Base-by-base conservation (phyloP, 2,797 vertebrate species). In the Sebastes matsubarae region DNA sequence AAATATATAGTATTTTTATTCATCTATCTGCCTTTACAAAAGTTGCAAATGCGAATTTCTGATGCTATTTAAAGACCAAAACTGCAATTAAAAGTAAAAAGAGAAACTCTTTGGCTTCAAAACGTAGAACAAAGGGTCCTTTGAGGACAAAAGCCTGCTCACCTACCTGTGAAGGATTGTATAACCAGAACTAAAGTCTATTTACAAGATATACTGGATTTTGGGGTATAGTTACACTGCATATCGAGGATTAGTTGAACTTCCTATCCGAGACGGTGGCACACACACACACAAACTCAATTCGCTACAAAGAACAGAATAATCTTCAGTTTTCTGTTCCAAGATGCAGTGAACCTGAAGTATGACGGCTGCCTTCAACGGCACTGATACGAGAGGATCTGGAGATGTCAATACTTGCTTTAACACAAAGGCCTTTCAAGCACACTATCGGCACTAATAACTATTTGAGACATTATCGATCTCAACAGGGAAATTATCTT, bases 161-260 rank as follows among this genome's bases (percentile, higher is more conserved):
- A 66, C 73, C 74, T 88, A 74, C 81, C 79, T 84, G 50, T 69
- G 57, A 81, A 55, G 74, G 83, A 87, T 92, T 82, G 57, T 75
- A 84, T 82, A 73, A 87, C 77, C 67, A 71, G 75, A 34, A 30
- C 74, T 67, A 27, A 82, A 80, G 68, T 88, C 67, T 84, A 52
- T 92, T 88, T 86, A 88, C 80, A 89, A 87, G 74, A 87, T 79
- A 70, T 73, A 80, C 77, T 78, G 65, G 79, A 87, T 79, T 55
- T 80, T 8, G 24, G 64, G 69, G 76, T 87, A 77, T 25, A 63
- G 83, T 86, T 78, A 87, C 84, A 58, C 30, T 68, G 69, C 63
- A 83, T 75, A 77, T 83, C 59, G 25, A 66, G 84, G 86, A 86
- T 88, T 87, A 88, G 76, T 52, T 58, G 50, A 89, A 86, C 71